Evolutionary conservation across 2,113 vertebrate species (phyloP), one percentile per base, ranked within the genome.

Genomic region (Anhinga rufa): DNA sequence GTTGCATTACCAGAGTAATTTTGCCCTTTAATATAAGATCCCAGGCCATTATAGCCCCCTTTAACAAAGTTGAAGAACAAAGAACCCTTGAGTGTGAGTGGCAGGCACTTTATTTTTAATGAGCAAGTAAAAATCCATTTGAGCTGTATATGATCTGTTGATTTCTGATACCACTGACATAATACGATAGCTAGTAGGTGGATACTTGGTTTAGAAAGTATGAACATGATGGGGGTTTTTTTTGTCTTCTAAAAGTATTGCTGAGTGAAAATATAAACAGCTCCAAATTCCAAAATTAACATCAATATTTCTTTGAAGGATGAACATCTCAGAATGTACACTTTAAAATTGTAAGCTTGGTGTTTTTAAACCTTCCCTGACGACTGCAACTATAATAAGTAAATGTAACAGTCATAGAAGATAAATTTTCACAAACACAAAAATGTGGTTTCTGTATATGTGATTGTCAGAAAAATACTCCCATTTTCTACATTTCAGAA

Each of bases 221-320:
- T 29, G 14, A 34, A 1, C 0, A 0, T 62, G 65, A 21, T 31
- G 22, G 14, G 9, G 4, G 0, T 0, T 12, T 38, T 40, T 60
- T 51, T 42, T 28, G 42, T 70, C 17, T 84, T 86, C 32, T 55
- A 11, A 34, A 87, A 48, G 7, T 72, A 31, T 21, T 77, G 40
- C 17, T 69, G 3, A 76, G 22, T 60, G 26, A 70, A 82, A 44
- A 5, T 65, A 15, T 52, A 88, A 69, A 65, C 19, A 31, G 24
- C 11, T 77, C 31, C 58, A 77, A 70, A 69, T 69, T 49, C 14
- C n/a, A 57, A 81, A 77, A 44, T 24, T 18, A 2, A 2, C 14
- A 20, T 66, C 18, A 12, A 3, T 36, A 7, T 24, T 64, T 58
- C 78, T 64, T 66, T 44, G 8, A 86, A 69, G 24, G 14, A 16